Conservation (phyloP, 1,140 invertebrate species). For the Eurosta solidaginis region DNA sequence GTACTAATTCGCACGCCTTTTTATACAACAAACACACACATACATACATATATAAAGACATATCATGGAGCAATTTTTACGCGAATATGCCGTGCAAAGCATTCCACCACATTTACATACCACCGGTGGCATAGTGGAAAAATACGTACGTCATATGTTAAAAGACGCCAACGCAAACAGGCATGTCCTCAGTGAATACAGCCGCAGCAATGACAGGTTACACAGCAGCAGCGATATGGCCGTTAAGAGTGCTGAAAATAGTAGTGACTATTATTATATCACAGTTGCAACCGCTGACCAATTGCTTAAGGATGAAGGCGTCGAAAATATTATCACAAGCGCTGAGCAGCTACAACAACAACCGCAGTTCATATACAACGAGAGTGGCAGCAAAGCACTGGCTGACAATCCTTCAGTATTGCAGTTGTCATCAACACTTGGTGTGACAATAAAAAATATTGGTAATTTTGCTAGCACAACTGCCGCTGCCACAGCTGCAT, state of each 20-base stretch:
- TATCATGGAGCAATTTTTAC: constrained; percentile 34
- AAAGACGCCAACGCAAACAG: not conserved
- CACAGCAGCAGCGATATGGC: not conserved
- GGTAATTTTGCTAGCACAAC: not conserved
- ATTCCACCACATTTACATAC: constrained; percentile 36
- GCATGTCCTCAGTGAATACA: not conserved
- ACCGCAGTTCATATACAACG: not conserved
- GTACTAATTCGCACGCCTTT: no score
- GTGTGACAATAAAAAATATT: constrained; percentile 20
- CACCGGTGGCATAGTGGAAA: not conserved
- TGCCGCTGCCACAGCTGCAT: not conserved
- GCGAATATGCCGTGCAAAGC: constrained; percentile 44
- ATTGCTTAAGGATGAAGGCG: constrained; percentile 30
- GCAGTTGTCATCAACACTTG: constrained; percentile 1
- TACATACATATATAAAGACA: not conserved
- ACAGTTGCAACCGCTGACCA: constrained; percentile 19
- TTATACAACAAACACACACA: not conserved
- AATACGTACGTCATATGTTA: not conserved
- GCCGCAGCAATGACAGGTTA: not conserved
- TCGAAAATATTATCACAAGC: not conserved
- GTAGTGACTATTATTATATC: constrained; percentile 33
- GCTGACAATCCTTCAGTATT: not conserved
- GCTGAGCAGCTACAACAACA: not conserved
- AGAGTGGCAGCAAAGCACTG: not conserved
- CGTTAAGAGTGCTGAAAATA: not conserved